phyloP scores from a whole-genome alignment of 2,888 invertebrate species.

The Ischnura elegans region DNA sequence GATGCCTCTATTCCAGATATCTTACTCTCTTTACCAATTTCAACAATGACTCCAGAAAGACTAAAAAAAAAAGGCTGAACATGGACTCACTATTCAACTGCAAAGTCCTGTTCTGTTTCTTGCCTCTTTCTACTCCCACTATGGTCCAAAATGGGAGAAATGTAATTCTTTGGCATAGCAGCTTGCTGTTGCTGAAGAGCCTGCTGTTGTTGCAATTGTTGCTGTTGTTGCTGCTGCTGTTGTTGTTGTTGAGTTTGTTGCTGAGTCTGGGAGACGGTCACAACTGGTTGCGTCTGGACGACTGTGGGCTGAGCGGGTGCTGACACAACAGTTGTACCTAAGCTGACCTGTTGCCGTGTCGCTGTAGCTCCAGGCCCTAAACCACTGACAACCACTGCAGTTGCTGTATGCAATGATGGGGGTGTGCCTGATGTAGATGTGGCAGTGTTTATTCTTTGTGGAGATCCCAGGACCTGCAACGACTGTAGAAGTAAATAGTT shows the following conservation, averaged over 20 bases:
- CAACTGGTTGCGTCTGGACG: neutral
- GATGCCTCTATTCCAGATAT: no score
- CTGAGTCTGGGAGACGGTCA: slow-evolving; percentile 14
- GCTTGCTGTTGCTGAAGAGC: neutral
- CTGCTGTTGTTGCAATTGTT: neutral
- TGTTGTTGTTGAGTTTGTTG: neutral
- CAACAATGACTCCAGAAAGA: no score
- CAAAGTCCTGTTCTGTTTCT: slow-evolving; percentile 81
- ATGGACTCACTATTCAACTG: slow-evolving; percentile 80
- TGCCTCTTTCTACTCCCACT: slow-evolving; percentile 81
- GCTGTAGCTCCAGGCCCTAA: slow-evolving; percentile 9
- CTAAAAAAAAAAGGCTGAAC: neutral
- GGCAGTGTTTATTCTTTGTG: slow-evolving; percentile 51
- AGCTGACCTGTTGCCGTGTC: slow-evolving; percentile 38
- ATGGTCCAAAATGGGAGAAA: slow-evolving; percentile 83
- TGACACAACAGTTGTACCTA: slow-evolving; percentile 47
- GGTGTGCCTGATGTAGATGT: slow-evolving; percentile 40
- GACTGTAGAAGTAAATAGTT: neutral
- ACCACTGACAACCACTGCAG: slow-evolving; percentile 55
- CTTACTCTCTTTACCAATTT: no score
- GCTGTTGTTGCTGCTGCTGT: neutral
- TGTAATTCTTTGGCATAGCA: slow-evolving; percentile 77
- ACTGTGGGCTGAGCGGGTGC: slow-evolving; percentile 39
- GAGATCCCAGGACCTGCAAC: slow-evolving; percentile 44
- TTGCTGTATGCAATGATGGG: slow-evolving; percentile 38